Conservation (phyloP, 30 jellyfish, hydroid and myxozoan genomes). For the Euphysa ruthae region DNA sequence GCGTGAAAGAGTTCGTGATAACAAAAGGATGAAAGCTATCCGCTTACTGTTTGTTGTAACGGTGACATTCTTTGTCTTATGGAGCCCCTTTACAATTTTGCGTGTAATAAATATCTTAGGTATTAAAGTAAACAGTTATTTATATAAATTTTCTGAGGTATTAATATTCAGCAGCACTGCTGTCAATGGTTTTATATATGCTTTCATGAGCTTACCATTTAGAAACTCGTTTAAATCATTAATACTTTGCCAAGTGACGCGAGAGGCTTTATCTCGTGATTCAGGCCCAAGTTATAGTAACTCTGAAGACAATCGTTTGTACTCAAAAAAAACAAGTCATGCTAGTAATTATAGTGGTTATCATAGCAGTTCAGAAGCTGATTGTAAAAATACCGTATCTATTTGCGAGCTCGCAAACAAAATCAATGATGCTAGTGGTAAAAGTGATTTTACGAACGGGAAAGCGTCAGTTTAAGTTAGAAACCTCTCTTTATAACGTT, state of each 20-base stretch:
- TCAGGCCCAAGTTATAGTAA: slow-evolving; percentile 39
- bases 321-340: neutral
- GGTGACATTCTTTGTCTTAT: slow-evolving; percentile 52
- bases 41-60: slow-evolving; percentile 74
- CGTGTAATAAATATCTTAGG: slow-evolving; percentile 55
- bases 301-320: slow-evolving; percentile 23
- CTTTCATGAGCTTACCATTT: slow-evolving; percentile 87
- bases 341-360: neutral
- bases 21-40: slow-evolving; percentile 42
- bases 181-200: slow-evolving; percentile 80
- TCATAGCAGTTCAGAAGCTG: neutral
- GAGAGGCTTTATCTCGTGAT: slow-evolving; percentile 21
- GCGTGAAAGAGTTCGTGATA: slow-evolving; percentile 15
- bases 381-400: neutral
- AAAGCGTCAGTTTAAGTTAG: too few species aligned
- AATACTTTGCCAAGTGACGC: slow-evolving; percentile 31
- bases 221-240: slow-evolving; percentile 52
- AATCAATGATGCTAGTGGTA: too few species aligned
- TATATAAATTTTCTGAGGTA: slow-evolving; percentile 68
- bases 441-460: too few species aligned
- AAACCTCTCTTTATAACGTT: too few species aligned
- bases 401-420: too few species aligned
- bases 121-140: slow-evolving; percentile 34
- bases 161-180: slow-evolving; percentile 84
- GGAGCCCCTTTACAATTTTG: slow-evolving; percentile 83